A percentile compares a stretch with the other conserved stretches of the same genome.
Conservation (phyloP, 2,113 vertebrate species). For the Bubo bubo region DNA sequence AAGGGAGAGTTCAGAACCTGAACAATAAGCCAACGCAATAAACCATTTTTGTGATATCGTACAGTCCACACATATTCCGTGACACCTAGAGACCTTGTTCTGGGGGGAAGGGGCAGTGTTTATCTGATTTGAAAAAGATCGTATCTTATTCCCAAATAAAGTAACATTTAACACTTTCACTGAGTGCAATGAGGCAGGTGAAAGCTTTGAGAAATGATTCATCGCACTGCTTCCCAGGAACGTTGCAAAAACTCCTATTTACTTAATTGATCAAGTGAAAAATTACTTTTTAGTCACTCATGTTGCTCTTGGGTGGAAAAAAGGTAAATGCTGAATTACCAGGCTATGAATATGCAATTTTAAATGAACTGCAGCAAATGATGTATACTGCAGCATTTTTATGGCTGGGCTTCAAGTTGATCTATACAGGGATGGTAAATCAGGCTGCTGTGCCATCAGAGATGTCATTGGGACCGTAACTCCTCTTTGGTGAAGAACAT, state of each 20-base stretch:
- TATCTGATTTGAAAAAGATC: neutral
- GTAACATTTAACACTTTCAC: neutral
- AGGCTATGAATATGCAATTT: slow-evolving; percentile 50
- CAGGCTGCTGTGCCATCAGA: slow-evolving; percentile 31
- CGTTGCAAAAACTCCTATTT: neutral
- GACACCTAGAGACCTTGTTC: neutral
- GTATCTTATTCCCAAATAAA: neutral
- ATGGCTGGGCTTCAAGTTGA: slow-evolving; percentile 36
- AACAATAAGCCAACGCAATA: neutral
- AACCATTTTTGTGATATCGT: neutral
- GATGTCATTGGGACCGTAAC: neutral
- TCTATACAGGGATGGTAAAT: slow-evolving; percentile 22
- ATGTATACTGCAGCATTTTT: slow-evolving; percentile 36
- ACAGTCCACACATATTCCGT: neutral
- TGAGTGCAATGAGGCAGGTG: neutral
- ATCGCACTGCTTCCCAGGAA: neutral
- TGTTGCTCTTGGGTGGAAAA: neutral
- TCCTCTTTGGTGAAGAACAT: neutral
- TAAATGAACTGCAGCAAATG: slow-evolving; percentile 38
- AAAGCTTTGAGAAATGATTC: neutral
- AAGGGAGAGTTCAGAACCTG: neutral
- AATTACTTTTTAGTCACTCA: neutral
- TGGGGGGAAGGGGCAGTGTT: neutral
- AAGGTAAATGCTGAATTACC: slow-evolving; percentile 38
- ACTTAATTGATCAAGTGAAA: slow-evolving; percentile 13